Evolutionary conservation across 2,113 vertebrate genomes (phyloP).

Genomic region (Sceloporus tristichus): DNA sequence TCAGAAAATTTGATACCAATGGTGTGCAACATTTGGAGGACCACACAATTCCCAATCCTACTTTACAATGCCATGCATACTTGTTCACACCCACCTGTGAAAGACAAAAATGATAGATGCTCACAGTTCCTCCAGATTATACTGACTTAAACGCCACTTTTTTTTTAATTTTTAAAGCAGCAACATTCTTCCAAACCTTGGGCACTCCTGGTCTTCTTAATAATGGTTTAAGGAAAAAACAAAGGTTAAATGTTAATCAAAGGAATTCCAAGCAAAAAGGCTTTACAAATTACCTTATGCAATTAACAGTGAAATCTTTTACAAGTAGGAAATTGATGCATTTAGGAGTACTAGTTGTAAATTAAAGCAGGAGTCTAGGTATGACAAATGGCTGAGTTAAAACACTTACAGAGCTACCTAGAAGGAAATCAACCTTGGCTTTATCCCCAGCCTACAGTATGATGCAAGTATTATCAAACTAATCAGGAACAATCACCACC

Average conservation of each 20-base stretch:
- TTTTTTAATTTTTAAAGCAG: background rate
- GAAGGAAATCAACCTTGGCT: background rate
- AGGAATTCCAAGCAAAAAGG: background rate
- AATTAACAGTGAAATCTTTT: background rate
- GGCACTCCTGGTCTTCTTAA: conserved; percentile 5
- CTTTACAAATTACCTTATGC: background rate
- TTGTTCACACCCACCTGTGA: too few relatives aligned
- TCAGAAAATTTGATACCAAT: too few relatives aligned
- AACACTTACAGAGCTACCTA: background rate
- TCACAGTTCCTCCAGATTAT: background rate
- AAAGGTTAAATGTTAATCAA: conserved; percentile 17
- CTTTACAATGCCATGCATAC: too few relatives aligned
- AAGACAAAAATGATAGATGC: too few relatives aligned
- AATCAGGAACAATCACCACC: background rate
- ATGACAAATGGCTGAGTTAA: background rate
- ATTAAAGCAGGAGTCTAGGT: background rate
- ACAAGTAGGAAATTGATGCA: background rate
- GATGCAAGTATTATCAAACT: background rate
- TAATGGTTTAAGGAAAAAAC: background rate
- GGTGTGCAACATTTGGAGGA: too few relatives aligned
- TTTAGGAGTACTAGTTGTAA: background rate
- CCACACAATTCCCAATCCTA: too few relatives aligned
- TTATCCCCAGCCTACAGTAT: background rate
- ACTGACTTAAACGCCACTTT: background rate
- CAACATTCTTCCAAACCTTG: background rate